These are phyloP conservation scores for Heliornis fulica DNA, from an alignment of 2,113 vertebrate genomes.

Conservation along the genomic window DNA sequence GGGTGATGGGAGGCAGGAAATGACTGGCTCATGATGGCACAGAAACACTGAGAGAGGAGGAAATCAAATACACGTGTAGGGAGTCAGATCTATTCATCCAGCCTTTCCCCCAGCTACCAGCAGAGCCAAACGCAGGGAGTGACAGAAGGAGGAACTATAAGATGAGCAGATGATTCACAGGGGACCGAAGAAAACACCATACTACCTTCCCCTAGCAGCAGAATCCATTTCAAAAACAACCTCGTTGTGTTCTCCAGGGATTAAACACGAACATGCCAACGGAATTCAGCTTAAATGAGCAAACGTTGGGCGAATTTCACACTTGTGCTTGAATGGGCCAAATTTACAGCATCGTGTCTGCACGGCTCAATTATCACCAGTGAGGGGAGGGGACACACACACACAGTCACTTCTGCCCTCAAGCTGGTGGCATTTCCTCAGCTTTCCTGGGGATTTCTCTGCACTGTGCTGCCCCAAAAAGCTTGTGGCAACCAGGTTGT, in stretches of 20 bases:
- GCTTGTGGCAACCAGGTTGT: neutral
- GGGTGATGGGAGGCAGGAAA: constrained; percentile 17
- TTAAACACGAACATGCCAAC: fast-evolving
- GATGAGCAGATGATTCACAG: neutral
- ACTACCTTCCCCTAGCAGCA: neutral
- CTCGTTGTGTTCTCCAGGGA: neutral
- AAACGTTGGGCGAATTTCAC: neutral
- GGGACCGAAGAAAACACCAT: neutral
- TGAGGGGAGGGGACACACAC: fast-evolving
- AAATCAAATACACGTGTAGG: neutral
- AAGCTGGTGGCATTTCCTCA: neutral
- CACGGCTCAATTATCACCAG: fast-evolving
- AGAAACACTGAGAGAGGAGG: neutral
- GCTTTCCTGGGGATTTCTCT: neutral
- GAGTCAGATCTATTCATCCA: neutral
- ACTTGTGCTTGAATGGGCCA: neutral
- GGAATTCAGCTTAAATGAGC: neutral
- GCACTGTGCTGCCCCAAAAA: fast-evolving
- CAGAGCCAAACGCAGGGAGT: neutral
- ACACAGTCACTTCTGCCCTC: neutral
- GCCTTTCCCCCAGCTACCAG: neutral
- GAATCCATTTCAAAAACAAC: neutral
- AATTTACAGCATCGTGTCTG: fast-evolving
- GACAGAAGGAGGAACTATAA: neutral
- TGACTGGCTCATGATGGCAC: neutral